Percentiles rank a stretch among this genome's conserved stretches.
Conservation (phyloP, 2,113 vertebrate genomes). For the Hippopotamus amphibius region DNA sequence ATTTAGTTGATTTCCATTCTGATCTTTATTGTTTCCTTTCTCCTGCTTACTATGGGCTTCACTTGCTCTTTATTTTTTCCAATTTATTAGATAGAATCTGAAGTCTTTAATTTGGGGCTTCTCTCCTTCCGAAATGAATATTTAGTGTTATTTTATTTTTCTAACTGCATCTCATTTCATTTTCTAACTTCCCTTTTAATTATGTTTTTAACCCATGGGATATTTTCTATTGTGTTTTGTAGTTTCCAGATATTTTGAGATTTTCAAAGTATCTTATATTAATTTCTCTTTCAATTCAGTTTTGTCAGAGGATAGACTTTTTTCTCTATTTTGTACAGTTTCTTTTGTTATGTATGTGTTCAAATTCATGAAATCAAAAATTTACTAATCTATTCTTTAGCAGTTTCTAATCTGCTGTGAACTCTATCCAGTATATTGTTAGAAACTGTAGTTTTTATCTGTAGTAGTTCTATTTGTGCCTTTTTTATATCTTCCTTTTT, state of each 20-base stretch:
- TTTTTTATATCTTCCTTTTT: not conserved
- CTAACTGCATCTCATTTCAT: not conserved
- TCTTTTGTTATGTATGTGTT: not conserved
- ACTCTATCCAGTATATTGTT: not conserved
- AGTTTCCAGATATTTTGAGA: not conserved
- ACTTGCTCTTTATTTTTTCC: not conserved
- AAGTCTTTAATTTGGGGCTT: not conserved
- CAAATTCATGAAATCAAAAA: not conserved
- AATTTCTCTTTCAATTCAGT: not conserved
- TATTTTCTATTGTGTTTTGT: not conserved
- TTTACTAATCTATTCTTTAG: not conserved
- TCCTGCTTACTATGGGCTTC: not conserved
- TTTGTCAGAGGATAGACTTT: not conserved
- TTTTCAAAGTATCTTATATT: not conserved
- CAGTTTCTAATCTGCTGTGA: not conserved
- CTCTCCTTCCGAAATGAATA: not conserved
- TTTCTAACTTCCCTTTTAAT: not conserved
- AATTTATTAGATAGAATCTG: not conserved
- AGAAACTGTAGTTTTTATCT: not conserved
- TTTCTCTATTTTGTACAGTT: not conserved
- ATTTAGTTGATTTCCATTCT: not conserved
- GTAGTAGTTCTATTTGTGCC: not conserved
- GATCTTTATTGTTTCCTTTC: not conserved
- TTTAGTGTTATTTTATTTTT: not conserved
- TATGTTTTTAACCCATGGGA: not conserved